Base-by-base conservation (phyloP, 2,113 vertebrate genomes). In the Grammomys surdaster region DNA sequence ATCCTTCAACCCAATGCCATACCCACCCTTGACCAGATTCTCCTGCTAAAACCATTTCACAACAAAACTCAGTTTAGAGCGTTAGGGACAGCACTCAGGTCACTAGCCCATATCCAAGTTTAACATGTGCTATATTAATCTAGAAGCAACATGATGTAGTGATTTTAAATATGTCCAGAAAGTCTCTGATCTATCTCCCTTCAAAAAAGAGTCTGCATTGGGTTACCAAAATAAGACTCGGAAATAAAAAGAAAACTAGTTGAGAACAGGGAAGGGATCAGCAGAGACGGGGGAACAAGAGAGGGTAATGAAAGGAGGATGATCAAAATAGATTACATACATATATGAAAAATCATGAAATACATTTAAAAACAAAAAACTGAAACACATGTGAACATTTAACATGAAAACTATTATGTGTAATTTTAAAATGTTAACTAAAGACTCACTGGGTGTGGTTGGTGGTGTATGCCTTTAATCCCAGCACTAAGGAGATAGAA, bases 121-220 rank as follows among this genome's bases (percentile, higher is more conserved):
- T 28, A n/a, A 24, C 28, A 43, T 20, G 77, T 28, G 1, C 88
- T 63, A 40, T 5, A 33, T 13, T 81, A 43, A 40, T 85, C 73
- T 46, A 82, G 36, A 1, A 43, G 76, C n/a, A 93, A 63, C 19
- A 75, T 56, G 40, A 3, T 7, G 40, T 7, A 1, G 17, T 63
- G 14, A 73, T 17, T 96, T 91, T 40, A 92, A 95, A 67, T 92
- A 77, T 1, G 31, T 88, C 43, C 56, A 48, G 43, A 94, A 69
- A 36, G 19, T 92, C 9, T 89, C 56, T 92, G 40, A 81, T 46
- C 14, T 54, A 75, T 17, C 36, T 75, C 77, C 58, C 36, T 95
- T 89, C 82, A 31, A 65, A 85, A 31, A 24, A 40, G 36, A 82
- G 54, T 58, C 80, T 40, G 36, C 22, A 40, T n/a, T 26, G 22